A percentile compares a stretch with the other conserved stretches of the same genome.
These are phyloP conservation scores for Zonotrichia albicollis DNA, from an alignment of 2,797 vertebrate species.

Conservation along the genomic window DNA sequence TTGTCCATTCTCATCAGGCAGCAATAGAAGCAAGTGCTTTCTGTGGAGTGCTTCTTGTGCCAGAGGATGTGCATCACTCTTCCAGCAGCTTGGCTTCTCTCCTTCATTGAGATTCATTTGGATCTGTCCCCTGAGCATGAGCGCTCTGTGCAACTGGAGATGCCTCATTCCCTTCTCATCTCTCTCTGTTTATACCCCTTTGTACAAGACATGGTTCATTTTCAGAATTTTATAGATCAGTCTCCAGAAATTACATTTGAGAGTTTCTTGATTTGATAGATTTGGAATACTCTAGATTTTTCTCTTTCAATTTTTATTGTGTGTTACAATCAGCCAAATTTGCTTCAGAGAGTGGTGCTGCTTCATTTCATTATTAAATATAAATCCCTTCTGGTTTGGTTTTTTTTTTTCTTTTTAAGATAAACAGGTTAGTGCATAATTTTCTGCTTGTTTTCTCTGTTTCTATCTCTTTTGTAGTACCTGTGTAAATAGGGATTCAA, in stretches of 20 bases:
- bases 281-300: not conserved
- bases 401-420: not conserved
- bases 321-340: not conserved
- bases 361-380: not conserved
- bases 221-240: not conserved
- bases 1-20: constrained; percentile 18
- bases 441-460: not conserved
- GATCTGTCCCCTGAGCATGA: not conserved
- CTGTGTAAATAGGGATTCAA: not conserved
- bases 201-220: not conserved
- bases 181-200: not conserved
- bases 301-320: no score
- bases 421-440: not conserved
- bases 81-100: not conserved
- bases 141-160: not conserved
- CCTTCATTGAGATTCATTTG: not conserved
- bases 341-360: not conserved
- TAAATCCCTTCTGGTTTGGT: not conserved
- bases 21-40: constrained; percentile 9
- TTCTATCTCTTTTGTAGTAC: not conserved
- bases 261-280: not conserved
- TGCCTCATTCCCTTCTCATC: not conserved
- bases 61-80: not conserved
- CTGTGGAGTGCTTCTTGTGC: not conserved
- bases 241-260: not conserved